Base-by-base conservation (phyloP, 2,113 vertebrate genomes). In the Stercorarius parasiticus region DNA sequence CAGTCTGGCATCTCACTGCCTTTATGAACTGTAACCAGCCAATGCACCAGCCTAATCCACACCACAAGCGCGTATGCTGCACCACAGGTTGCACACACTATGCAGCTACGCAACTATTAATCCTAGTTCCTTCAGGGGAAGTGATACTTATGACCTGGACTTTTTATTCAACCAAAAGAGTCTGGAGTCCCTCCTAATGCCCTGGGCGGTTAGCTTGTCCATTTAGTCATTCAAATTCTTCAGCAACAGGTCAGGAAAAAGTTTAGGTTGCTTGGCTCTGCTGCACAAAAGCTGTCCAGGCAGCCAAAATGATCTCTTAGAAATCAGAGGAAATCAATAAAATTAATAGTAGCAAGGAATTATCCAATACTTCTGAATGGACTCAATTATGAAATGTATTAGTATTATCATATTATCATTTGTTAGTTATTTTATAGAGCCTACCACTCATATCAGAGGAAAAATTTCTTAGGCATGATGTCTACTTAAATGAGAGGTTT, bases 31-130 rank as follows among this genome's bases (percentile, higher is more conserved):
- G 10, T 7, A 79, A 64, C 12, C n/a, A 83, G 12, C 23, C 38
- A 77, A 26, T 27, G 26, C 23, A 55, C 26, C 50, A 59, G n/a
- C 7, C n/a, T 61, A 71, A 74, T 55, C 40, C 22, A 11, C 42
- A 67, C 4, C 62, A 16, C 6, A 20, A 67, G 50, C 0, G 0
- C 15, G 9, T 29, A 22, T 20, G 29, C 32, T 29, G n/a, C 43
- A 50, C 15, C 20, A 55, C 6, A 22, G 17, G 17, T 14, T 70
- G 12, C 25, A 30, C 13, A 67, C 10, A 25, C 9, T 59, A 5
- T 7, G 10, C 9, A 58, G 9, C 30, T 45, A 30, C 40, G n/a
- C 13, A 53, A 34, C 15, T 15, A 11, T 43, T 45, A 27, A 53
- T 55, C 29, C 13, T 22, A 30, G 32, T 64, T 91, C 16, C 62